Conservation (phyloP, 2,888 invertebrate species). For the Acronicta psi region DNA sequence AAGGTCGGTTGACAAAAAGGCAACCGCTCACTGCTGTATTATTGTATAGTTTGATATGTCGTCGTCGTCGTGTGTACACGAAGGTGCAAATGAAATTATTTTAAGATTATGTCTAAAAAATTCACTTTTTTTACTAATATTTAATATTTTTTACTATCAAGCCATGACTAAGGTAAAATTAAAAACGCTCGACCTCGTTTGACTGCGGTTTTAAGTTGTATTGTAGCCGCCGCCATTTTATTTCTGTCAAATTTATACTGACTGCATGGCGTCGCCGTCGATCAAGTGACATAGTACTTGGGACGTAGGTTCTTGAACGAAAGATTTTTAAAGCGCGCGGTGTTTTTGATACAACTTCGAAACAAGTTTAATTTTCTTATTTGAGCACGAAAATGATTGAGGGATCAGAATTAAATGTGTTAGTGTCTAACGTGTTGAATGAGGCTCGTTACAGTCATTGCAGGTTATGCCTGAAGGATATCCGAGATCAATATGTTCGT, state of each 20-base stretch:
- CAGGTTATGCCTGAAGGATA: conserved; percentile 79
- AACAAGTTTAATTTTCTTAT: conserved; percentile 9
- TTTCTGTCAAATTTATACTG: conserved; percentile 18
- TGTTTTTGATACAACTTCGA: conserved; percentile 34
- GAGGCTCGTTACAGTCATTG: conserved; percentile 77
- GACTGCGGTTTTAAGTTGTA: too few relatives aligned
- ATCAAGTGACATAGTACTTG: conserved; percentile 11
- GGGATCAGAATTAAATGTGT: conserved; percentile 64
- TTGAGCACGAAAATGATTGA: conserved; percentile 62
- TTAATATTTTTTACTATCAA: too few relatives aligned
- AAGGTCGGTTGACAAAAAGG: too few relatives aligned
- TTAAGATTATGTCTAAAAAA: too few relatives aligned
- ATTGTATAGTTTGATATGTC: too few relatives aligned
- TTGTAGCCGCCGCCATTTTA: conserved; percentile 51
- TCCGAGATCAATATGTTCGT: conserved; percentile 70
- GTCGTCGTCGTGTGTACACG: too few relatives aligned
- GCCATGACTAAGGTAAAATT: too few relatives aligned
- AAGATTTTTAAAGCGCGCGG: conserved; percentile 72
- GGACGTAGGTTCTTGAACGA: conserved; percentile 76
- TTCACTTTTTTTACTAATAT: too few relatives aligned
- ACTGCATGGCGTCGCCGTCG: conserved; percentile 42
- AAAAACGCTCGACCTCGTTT: too few relatives aligned
- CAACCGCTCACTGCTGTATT: too few relatives aligned
- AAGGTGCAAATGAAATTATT: too few relatives aligned
- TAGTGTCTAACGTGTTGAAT: conserved; percentile 75